Evolutionary conservation across 1,140 invertebrate species (phyloP), one percentile per base, ranked within the genome.

Genomic region (Ceratosolen solmsi): DNA sequence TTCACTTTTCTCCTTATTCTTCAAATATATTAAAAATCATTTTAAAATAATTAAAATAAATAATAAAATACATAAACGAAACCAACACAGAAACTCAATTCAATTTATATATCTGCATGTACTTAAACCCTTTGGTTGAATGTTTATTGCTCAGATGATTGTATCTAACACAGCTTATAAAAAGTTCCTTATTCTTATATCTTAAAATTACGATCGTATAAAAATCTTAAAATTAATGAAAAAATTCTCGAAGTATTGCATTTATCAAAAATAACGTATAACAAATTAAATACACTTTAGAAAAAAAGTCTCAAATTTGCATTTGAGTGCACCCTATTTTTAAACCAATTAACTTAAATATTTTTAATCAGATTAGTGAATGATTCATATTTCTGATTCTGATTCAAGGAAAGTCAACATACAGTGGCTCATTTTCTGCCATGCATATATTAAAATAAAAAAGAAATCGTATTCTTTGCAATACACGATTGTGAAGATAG

Each of bases 51-150:
- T n/a, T n/a, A n/a, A n/a, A n/a, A n/a, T n/a, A n/a, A n/a, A n/a
- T n/a, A n/a, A n/a, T n/a, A n/a, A n/a, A n/a, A n/a, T n/a, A n/a
- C n/a, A n/a, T n/a, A n/a, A n/a, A n/a, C n/a, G n/a, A n/a, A n/a
- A n/a, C n/a, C n/a, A n/a, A n/a, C n/a, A n/a, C n/a, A 38, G 38
- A 68, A 38, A 68, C 63, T 68, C 33, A 5, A 68, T 68, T 68
- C 20, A 38, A n/a, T 9, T 8, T 38, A 38, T n/a, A 68, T 15
- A 38, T 36, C 8, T 36, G 13, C 0, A 11, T 9, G 9, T 33
- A 38, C 13, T 38, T 7, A 36, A 68, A 68, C 7, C 20, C 20
- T 38, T 68, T 68, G 33, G 9, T 68, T n/a, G 33, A n/a, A 38
- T 38, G 20, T 38, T 38, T n/a, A 68, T 20, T 68, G 22, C 27